Base-by-base conservation (phyloP, 2,888 invertebrate genomes). In the Dinocampus coccinellae region DNA sequence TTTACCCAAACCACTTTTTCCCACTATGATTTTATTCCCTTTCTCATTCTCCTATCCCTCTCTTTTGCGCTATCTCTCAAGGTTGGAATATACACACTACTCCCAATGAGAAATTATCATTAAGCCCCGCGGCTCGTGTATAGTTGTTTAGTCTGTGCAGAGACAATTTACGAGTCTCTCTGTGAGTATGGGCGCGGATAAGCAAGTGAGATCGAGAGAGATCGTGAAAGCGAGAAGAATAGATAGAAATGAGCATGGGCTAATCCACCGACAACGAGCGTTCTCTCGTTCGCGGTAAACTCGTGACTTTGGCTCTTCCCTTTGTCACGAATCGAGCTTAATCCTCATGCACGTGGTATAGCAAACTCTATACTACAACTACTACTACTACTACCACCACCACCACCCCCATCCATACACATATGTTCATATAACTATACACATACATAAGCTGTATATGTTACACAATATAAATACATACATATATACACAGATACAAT, bases 91-190 rank as follows among this genome's bases (percentile, higher is more conserved):
- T 16, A 47, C 47, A 16, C 55, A 62, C 52, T 36, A 53, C 26
- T 52, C 67, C 60, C 63, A 62, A 76, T 76, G 73, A 75, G 72
- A 79, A 79, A 80, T 80, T 77, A 78, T 78, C 75, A 78, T 78
- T 75, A 73, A 75, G 64, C 72, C 77, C 74, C 66, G 71, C 69
- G 72, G 66, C 65, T 11, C 24, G 36, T 36, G 55, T 65, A 65
- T 60, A 70, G 75, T 76, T 78, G 80, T 75, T 79, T 79, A 78
- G 79, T 75, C 78, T 74, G 73, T 66, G 65, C 63, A 66, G 62
- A 75, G 79, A 80, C 77, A 80, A 83, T 82, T 84, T 82, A 83
- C 78, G 81, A 75, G 74, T 80, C 76, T 82, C 81, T 71, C 63
- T 69, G 77, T 64, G 65, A 52, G 60, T 52, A 34, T 7, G 20